Base-by-base conservation (phyloP, 2,113 vertebrate species). In the Heptranchias perlo region DNA sequence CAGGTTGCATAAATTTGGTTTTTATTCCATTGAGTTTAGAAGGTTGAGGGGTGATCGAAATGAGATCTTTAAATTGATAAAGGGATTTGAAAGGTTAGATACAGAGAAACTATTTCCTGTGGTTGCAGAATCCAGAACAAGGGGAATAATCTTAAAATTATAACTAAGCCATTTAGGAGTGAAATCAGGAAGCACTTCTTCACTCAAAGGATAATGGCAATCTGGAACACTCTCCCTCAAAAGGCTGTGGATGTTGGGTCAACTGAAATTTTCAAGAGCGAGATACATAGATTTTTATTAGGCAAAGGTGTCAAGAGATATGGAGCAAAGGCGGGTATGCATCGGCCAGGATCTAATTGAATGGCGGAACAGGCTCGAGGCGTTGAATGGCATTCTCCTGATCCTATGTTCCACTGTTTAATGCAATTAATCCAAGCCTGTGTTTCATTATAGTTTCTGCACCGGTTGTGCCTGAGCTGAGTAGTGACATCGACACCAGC, bases 401-500 rank as follows among this genome's bases (percentile, higher is more conserved):
- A 47, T 94, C 6, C 39, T 31, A 49, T 69, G 8, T 49, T 47
- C 44, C 47, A 28, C 1, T 67, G 44, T 95, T 31, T 69, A 95
- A 69, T 95, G 64, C 44, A 95, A 95, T 31, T 73, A 69, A 69
- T 67, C 44, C 47, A 52, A 31, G 28, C 93, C 95, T 96, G 96
- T 96, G 14, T 96, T 96, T 94, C 87, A 96, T 67, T 96, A 78
- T 86, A 99, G 99, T 99, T 97, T 99, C 99, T 58, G 99, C 99
- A 95, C 99, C 99, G 13, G 99, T 99, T 95, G 99, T 99, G 96
- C 99, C 99, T 82, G 99, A 99, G 97, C 98, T 99, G 97, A 99
- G 98, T 97, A 99, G 99, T 96, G 99, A 99, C 97, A 98, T 98
- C n/a, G 99, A 99, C 98, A 99, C 99, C 96, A 99, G 99, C 97